Evolutionary conservation across 1,140 invertebrate genomes (phyloP).

Genomic region (Homalodisca vitripennis): DNA sequence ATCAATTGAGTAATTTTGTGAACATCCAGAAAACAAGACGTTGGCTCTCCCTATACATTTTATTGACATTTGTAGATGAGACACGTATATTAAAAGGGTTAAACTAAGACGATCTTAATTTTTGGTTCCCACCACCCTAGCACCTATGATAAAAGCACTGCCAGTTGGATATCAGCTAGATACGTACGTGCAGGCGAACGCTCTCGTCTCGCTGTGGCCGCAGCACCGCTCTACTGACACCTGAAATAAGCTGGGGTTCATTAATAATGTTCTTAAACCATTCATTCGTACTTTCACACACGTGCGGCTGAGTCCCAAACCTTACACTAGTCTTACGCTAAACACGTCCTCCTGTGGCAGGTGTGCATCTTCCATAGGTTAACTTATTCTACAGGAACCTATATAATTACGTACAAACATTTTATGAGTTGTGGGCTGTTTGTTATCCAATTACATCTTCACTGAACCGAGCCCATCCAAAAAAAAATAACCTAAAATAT

Average conservation of each 20-base stretch:
- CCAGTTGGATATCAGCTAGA: not conserved
- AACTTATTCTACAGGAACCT: not conserved
- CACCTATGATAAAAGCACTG: not conserved
- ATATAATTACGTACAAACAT: not conserved
- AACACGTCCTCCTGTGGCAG: no score
- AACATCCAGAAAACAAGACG: no score
- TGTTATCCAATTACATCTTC: no score
- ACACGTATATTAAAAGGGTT: no score
- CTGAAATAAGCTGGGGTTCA: constrained; percentile 56
- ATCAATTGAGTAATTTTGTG: no score
- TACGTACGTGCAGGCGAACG: not conserved
- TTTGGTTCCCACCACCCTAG: no score
- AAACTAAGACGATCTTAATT: no score
- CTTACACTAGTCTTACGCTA: not conserved
- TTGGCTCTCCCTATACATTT: no score
- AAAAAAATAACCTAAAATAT: no score
- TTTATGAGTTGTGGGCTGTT: not conserved
- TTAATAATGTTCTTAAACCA: constrained; percentile 56
- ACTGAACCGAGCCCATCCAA: no score
- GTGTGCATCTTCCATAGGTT: not conserved
- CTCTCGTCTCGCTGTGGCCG: not conserved
- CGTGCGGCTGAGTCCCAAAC: constrained; percentile 14
- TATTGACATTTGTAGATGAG: no score
- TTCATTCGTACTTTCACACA: constrained; percentile 46
- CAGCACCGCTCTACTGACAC: not conserved